A percentile compares a stretch with the other conserved stretches of the same genome.
Conservation (phyloP, 1,140 invertebrate species). For the Cyclargus thomasi region DNA sequence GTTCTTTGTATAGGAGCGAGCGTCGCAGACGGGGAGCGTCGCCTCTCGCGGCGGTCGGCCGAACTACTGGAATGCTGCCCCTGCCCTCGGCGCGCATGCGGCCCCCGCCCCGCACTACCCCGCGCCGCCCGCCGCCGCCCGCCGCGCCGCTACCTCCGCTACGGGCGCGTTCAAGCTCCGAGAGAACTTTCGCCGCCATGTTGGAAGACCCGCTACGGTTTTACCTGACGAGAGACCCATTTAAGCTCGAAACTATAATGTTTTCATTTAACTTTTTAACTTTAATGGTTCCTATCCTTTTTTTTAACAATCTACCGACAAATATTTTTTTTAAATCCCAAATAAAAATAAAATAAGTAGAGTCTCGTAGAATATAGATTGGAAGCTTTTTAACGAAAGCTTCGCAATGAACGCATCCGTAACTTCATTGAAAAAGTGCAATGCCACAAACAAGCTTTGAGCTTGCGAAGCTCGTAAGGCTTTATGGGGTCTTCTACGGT, state of each 20-base stretch:
- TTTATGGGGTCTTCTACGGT: conserved; percentile 34
- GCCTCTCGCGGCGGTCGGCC: conserved; percentile 56
- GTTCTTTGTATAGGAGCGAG: conserved; percentile 69
- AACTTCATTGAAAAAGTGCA: conserved; percentile 43
- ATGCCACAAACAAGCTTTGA: conserved; percentile 42
- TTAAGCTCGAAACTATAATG: conserved; percentile 18
- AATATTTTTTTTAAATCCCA: background rate
- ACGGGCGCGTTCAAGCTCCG: conserved; percentile 53
- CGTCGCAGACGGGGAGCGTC: conserved; percentile 45
- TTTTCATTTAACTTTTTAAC: conserved; percentile 14
- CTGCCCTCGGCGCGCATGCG: conserved; percentile 59
- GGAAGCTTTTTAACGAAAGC: background rate
- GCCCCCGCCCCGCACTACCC: conserved; percentile 34
- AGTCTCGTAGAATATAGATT: background rate
- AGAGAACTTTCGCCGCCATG: conserved; percentile 45
- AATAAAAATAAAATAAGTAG: background rate
- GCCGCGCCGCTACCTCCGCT: conserved; percentile 31
- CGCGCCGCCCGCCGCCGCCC: conserved; percentile 36
- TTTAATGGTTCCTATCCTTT: background rate
- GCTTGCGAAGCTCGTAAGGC: conserved; percentile 40
- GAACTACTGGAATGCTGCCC: conserved; percentile 68
- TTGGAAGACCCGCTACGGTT: conserved; percentile 28
- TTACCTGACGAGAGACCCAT: conserved; percentile 5
- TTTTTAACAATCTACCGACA: background rate
- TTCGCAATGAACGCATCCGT: conserved; percentile 33